Conservation (phyloP, 2,797 vertebrate species). For the Percopsis omiscomaycus region DNA sequence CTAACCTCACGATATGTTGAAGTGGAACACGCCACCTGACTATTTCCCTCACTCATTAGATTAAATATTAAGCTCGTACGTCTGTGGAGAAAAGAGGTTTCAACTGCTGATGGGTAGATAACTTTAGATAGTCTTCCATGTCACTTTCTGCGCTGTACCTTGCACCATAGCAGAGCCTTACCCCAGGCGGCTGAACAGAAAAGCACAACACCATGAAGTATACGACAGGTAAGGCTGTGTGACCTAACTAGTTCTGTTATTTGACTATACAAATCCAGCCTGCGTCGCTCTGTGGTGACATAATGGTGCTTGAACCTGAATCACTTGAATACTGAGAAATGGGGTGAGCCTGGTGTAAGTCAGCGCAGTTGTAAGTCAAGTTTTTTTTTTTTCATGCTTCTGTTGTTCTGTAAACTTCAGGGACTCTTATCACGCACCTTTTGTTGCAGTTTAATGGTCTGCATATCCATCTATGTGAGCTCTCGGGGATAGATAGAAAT, state of each 20-base stretch:
- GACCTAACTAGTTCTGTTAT: not conserved
- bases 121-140: slow-evolving; percentile 36
- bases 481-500: not conserved
- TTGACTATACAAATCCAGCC: slow-evolving; percentile 20
- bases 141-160: slow-evolving; percentile 72
- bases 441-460: no score
- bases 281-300: not conserved
- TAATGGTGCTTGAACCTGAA: not conserved
- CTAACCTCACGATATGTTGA: not conserved
- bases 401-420: not conserved
- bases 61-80: slow-evolving; percentile 83
- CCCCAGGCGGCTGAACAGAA: slow-evolving; percentile 5
- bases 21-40: slow-evolving; percentile 3
- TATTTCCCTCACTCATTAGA: slow-evolving; percentile 29
- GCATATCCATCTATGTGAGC: not conserved
- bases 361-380: not conserved
- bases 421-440: not conserved
- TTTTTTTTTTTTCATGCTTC: not conserved
- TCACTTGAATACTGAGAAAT: not conserved
- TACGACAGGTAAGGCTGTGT: slow-evolving; percentile 69
- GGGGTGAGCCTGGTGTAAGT: not conserved
- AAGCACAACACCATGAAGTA: slow-evolving; percentile 68
- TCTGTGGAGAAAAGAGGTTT: slow-evolving; percentile 42
- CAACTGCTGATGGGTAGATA: slow-evolving; percentile 47
- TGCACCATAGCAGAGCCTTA: slow-evolving; percentile 57